Conservation (phyloP, 1,140 invertebrate species). For the Drosophila dunni region DNA sequence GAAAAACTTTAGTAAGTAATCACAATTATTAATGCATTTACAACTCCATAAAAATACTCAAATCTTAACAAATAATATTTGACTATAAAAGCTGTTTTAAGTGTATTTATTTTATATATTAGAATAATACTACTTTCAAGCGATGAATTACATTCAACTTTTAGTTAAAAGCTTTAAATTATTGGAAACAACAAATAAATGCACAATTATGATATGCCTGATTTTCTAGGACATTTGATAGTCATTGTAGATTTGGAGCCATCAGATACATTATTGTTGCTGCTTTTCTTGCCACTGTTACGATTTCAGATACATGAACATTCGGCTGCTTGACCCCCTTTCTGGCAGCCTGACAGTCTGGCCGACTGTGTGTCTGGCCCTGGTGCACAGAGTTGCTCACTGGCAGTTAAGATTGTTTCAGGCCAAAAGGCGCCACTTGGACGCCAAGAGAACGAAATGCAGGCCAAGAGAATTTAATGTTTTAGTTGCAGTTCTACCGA, state of each 20-base stretch:
- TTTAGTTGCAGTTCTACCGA: conserved; percentile 9
- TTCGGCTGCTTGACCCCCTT: conserved; percentile 53
- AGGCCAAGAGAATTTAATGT: conserved; percentile 35
- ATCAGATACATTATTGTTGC: conserved; percentile 4
- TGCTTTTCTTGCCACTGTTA: conserved; percentile 21
- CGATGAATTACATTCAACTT: no score
- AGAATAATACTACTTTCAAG: no score
- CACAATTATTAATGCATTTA: no score
- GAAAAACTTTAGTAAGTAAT: not conserved
- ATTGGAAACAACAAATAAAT: no score
- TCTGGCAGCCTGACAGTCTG: conserved; percentile 56
- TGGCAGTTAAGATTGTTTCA: conserved; percentile 52
- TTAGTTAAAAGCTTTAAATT: no score
- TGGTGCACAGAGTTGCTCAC: conserved; percentile 51
- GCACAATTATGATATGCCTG: no score
- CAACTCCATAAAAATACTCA: no score
- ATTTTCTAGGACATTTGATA: conserved; percentile 2
- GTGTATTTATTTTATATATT: not conserved
- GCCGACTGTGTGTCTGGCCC: conserved; percentile 56
- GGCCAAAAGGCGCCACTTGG: conserved; percentile 57
- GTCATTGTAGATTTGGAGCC: not conserved
- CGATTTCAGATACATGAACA: conserved; percentile 49
- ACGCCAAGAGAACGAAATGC: conserved; percentile 43
- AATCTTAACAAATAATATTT: no score
- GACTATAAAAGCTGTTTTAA: no score